These are phyloP conservation scores for Jacana jacana DNA, from an alignment of 2,113 vertebrate species.

Conservation along the genomic window DNA sequence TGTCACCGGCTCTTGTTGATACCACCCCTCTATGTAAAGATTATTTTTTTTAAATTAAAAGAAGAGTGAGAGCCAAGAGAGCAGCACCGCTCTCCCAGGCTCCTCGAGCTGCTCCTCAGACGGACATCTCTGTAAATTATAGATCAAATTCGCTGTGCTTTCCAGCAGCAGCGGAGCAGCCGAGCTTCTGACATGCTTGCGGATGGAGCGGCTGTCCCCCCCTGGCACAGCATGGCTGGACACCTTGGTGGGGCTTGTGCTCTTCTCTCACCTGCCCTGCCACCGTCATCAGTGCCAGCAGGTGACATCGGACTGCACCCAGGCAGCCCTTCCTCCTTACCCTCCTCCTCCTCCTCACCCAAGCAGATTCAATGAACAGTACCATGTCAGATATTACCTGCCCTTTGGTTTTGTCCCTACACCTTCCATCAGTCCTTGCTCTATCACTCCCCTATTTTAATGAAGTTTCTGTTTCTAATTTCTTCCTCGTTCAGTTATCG, in stretches of 20 bases:
- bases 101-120: not conserved
- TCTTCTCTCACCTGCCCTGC: not conserved
- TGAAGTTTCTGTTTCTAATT: not conserved
- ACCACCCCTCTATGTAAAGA: not conserved
- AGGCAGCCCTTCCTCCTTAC: not conserved
- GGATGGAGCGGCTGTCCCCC: not conserved
- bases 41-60: not conserved
- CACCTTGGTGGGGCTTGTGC: not conserved
- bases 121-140: conserved; percentile 33
- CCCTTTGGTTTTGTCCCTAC: not conserved
- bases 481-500: not conserved
- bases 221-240: not conserved
- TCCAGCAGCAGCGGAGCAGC: not conserved
- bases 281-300: not conserved
- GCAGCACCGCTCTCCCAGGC: not conserved
- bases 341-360: not conserved
- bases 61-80: not conserved
- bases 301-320: rapidly evolving
- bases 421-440: not conserved
- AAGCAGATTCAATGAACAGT: not conserved
- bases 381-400: not conserved
- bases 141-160: not conserved
- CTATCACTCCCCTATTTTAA: not conserved
- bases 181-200: not conserved
- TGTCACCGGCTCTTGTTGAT: not conserved